Evolutionary conservation across 2,888 invertebrate genomes (phyloP), one percentile per base, ranked within the genome.

Genomic region (Leuctra nigra): DNA sequence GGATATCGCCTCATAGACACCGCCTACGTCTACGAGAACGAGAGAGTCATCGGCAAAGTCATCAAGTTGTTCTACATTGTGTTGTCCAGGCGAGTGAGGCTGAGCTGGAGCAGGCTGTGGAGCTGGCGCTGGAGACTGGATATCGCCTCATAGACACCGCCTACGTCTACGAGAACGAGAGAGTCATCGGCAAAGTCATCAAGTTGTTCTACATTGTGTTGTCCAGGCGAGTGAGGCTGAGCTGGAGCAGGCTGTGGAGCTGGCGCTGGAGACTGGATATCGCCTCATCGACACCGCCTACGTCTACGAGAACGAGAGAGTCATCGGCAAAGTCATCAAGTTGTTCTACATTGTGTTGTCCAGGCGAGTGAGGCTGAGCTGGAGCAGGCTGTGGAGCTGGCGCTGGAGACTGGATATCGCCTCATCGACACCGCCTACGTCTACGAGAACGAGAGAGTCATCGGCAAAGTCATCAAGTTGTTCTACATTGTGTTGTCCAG

Each of bases 1-100:
- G 91, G 91, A 1, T 91, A 91, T 69, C 79, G 91, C 3, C 90
- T 89, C 66, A 86, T 92, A 61, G 91, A 92, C 70, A 82, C 88
- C 0, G 91, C 91, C 0, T 77, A 82, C 4, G 84, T 79, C 4
- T 91, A 92, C 66, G 76, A 81, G 62, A 91, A 91, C 66, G 91
- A 92, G 68, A 76, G 77, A 2, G 79, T 79, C 1, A 80, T 91
- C 62, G 91, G 91, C 1, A 79, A 80, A 39, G 84, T 86, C n/a
- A n/a, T n/a, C n/a, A n/a, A n/a, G n/a, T n/a, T n/a, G n/a, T n/a
- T n/a, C n/a, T n/a, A n/a, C 7, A 29, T 11, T 29, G 29, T 29
- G 6, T 29, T 6, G 6, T 29, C 7, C 29, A 29, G 29, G 29
- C 29, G 29, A 29, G 7, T 6, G 29, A 29, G 57, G 79, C 76